Evolutionary conservation across 2,797 vertebrate species (phyloP).

Genomic region (Crypturellus tataupa): DNA sequence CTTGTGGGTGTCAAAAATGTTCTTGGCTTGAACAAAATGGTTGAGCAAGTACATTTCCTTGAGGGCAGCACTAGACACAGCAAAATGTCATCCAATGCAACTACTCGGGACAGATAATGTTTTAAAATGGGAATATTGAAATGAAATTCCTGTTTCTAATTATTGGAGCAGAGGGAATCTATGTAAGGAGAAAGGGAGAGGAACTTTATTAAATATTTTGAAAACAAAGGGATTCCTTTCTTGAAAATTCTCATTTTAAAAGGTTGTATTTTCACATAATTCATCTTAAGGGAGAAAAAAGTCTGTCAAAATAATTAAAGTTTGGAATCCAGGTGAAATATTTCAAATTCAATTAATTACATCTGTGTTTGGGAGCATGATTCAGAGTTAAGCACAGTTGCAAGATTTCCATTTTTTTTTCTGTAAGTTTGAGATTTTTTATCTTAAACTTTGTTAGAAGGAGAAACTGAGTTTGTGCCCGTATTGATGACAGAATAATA

Average conservation of each 20-base stretch:
- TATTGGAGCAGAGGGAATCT: neutral
- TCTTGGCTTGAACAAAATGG: conserved; percentile 33
- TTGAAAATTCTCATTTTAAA: neutral
- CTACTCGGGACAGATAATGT: neutral
- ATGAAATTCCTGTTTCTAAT: conserved; percentile 53
- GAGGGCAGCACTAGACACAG: conserved; percentile 34
- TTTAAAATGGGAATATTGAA: neutral
- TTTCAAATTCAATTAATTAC: neutral
- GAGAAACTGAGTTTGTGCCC: neutral
- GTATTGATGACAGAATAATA: neutral
- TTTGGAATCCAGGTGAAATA: neutral
- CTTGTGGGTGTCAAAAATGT: conserved; percentile 64
- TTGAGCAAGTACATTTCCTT: conserved; percentile 46
- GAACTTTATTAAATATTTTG: neutral
- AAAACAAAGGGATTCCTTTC: neutral
- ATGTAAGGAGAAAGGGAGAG: neutral
- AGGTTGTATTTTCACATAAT: neutral
- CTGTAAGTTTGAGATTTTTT: neutral
- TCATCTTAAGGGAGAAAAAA: neutral
- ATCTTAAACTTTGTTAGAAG: neutral
- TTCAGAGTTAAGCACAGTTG: neutral
- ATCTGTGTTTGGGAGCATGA: neutral
- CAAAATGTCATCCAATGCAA: neutral
- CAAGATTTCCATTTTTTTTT: neutral
- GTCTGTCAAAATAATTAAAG: neutral